Evolutionary conservation across 2,888 invertebrate genomes (phyloP).

Genomic region (Cryptophagus acutangulus): DNA sequence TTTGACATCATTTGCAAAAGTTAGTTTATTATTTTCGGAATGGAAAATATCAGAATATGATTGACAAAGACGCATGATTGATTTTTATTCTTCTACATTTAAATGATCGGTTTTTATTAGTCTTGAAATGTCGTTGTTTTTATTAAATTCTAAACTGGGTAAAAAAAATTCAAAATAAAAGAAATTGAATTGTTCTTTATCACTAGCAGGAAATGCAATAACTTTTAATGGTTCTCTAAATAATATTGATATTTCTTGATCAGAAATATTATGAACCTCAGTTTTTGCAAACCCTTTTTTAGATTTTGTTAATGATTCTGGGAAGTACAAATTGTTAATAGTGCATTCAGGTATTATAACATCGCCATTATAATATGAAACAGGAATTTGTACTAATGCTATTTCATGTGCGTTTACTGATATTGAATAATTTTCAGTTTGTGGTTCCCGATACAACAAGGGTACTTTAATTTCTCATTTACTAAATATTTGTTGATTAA

Average conservation of each 20-base stretch:
- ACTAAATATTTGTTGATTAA: constrained; percentile 9
- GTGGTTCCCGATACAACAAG: too few relatives aligned
- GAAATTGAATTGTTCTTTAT: not conserved
- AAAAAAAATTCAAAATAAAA: not conserved
- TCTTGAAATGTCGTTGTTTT: constrained; percentile 5
- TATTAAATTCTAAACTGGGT: not conserved
- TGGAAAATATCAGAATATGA: constrained; percentile 19
- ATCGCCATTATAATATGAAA: too few relatives aligned
- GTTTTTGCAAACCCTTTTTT: not conserved
- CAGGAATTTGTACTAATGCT: too few relatives aligned
- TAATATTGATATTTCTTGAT: constrained; percentile 1
- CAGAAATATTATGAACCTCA: constrained; percentile 4
- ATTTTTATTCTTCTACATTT: constrained; percentile 21
- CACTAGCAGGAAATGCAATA: constrained; percentile 4
- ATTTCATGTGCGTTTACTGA: constrained; percentile 4
- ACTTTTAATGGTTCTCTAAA: constrained; percentile 8
- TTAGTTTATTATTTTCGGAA: constrained; percentile 12
- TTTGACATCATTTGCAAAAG: constrained; percentile 19
- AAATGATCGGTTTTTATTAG: constrained; percentile 17
- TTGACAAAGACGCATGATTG: constrained; percentile 15
- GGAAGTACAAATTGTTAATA: constrained; percentile 1
- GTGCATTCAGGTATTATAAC: constrained; percentile 10
- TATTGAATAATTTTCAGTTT: not conserved
- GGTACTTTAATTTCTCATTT: too few relatives aligned
- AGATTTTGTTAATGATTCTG: constrained; percentile 4